A percentile compares a stretch with the other conserved stretches of the same genome.
Conservation (phyloP, 1,140 invertebrate genomes). For the Brachionus calyciflorus region DNA sequence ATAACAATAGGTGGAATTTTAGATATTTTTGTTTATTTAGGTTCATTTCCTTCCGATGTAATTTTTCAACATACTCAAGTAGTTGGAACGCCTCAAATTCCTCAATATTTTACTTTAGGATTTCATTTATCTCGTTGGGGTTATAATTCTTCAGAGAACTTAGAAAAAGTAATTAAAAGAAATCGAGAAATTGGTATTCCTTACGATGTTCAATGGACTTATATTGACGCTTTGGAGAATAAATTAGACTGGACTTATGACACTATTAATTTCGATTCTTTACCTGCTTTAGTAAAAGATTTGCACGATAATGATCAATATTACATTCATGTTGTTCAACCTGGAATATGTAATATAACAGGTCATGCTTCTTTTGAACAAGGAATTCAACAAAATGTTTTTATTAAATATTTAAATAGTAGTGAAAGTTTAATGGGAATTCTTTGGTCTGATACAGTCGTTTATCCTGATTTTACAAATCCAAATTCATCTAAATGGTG, state of each 20-base stretch:
- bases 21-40: constrained; percentile 58
- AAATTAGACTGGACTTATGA: constrained; percentile 56
- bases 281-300: constrained; percentile 52
- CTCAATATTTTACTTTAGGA: constrained; percentile 81
- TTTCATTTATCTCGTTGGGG: constrained; percentile 75
- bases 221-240: constrained; percentile 58
- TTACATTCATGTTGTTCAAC: constrained; percentile 57
- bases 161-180: constrained; percentile 45
- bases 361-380: constrained; percentile 52
- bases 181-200: constrained; percentile 17
- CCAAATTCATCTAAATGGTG: constrained; percentile 28
- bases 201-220: constrained; percentile 59
- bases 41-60: constrained; percentile 67
- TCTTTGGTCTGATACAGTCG: constrained; percentile 54
- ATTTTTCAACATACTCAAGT: constrained; percentile 68
- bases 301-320: constrained; percentile 54
- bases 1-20: constrained; percentile 57
- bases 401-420: constrained; percentile 63
- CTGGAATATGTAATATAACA: constrained; percentile 54
- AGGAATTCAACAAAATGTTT: constrained; percentile 67
- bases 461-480: constrained; percentile 45
- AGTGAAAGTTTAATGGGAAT: constrained; percentile 66
- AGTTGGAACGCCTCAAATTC: constrained; percentile 69
- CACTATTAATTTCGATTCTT: constrained; percentile 50
- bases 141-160: constrained; percentile 50